These are phyloP conservation scores for Diploptera punctata DNA, from an alignment of 2,888 invertebrate genomes.

Conservation along the genomic window DNA sequence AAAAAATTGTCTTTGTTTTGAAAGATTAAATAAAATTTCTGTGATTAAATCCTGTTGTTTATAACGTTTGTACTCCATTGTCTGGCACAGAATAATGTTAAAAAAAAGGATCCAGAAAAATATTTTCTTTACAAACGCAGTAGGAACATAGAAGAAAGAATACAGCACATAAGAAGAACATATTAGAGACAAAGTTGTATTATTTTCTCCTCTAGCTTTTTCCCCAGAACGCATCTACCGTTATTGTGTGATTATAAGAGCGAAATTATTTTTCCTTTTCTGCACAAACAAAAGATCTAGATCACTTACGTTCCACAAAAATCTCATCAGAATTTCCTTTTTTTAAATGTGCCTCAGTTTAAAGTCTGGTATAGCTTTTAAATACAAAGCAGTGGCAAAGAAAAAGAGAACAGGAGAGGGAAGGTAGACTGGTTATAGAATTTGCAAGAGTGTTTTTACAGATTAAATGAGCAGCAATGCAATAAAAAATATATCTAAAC, in stretches of 20 bases:
- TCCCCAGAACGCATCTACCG: not conserved
- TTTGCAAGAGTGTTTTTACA: not conserved
- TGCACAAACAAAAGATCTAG: not conserved
- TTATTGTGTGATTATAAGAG: not conserved
- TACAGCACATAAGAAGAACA: not conserved
- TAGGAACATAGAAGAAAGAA: not conserved
- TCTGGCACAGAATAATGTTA: too few relatives aligned
- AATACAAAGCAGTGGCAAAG: not conserved
- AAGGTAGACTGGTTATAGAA: too few relatives aligned
- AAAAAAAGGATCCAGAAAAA: too few relatives aligned
- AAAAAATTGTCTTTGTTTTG: too few relatives aligned
- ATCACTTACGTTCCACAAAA: not conserved
- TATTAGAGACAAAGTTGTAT: too few relatives aligned
- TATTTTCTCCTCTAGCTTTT: not conserved
- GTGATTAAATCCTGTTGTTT: too few relatives aligned
- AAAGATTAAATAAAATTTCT: too few relatives aligned
- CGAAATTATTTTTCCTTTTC: not conserved
- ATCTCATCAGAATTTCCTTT: not conserved
- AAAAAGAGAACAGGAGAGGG: too few relatives aligned
- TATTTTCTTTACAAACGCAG: too few relatives aligned
- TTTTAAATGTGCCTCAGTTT: not conserved
- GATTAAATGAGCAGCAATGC: not conserved
- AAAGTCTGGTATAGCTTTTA: not conserved
- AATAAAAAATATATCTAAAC: not conserved
- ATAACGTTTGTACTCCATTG: too few relatives aligned